phyloP scores from a whole-genome alignment of 2,113 vertebrate genomes.

The Esox niger region DNA sequence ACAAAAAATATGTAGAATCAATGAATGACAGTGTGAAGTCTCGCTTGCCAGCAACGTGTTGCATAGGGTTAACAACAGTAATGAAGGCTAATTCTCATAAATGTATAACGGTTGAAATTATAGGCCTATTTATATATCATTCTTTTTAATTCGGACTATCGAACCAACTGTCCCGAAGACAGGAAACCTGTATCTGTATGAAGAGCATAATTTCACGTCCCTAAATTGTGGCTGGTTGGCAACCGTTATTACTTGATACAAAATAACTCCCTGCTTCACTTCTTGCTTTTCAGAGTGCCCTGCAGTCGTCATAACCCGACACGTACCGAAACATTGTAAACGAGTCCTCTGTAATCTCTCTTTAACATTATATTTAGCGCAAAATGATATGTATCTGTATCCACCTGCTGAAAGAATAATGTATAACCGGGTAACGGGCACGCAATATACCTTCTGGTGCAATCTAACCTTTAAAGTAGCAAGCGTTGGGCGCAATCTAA shows the following conservation, averaged over 20 bases:
- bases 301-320: conserved; percentile 29
- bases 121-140: background rate
- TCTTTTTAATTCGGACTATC: conserved; percentile 7
- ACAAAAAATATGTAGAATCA: conserved; percentile 56
- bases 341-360: background rate
- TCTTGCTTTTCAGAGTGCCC: conserved; percentile 9
- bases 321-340: background rate
- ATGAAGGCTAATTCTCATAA: conserved; percentile 14
- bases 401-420: conserved; percentile 42
- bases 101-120: background rate
- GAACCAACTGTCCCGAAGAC: background rate
- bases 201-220: conserved; percentile 32
- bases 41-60: conserved; percentile 69
- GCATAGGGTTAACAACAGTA: conserved; percentile 47
- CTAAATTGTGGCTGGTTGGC: conserved; percentile 9
- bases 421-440: conserved; percentile 24
- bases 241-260: conserved; percentile 35
- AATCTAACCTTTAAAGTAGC: conserved; percentile 68
- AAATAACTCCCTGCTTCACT: conserved; percentile 24
- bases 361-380: background rate
- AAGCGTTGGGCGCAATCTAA: conserved; percentile 61
- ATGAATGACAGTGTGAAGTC: conserved; percentile 53
- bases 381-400: conserved; percentile 1
- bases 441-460: conserved; percentile 34
- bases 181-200: background rate